Percentiles rank a stretch among this genome's conserved stretches.
Conservation (phyloP, 2,888 invertebrate genomes). For the Hypomecis atomaria region DNA sequence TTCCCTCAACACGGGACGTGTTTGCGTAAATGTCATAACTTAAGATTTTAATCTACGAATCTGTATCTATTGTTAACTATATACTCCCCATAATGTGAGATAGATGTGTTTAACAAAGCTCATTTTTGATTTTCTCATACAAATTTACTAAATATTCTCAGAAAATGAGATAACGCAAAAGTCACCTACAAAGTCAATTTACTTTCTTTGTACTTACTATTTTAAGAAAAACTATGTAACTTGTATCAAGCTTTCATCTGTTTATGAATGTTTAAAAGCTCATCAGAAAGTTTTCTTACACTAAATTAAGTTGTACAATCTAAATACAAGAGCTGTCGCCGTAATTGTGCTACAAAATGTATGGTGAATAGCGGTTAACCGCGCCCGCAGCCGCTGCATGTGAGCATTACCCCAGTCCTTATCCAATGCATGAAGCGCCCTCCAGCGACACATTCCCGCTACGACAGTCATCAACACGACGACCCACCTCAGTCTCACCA, state of each 20-base stretch:
- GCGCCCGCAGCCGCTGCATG: slow-evolving; percentile 46
- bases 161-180: background rate
- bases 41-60: background rate
- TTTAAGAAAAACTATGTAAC: background rate
- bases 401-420: slow-evolving; percentile 55
- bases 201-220: background rate
- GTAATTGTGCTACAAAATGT: slow-evolving; percentile 29
- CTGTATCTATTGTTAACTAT: too few species aligned
- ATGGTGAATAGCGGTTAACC: slow-evolving; percentile 43
- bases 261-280: slow-evolving; percentile 8
- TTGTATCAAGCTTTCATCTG: background rate
- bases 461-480: slow-evolving; percentile 62
- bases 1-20: slow-evolving; percentile 16
- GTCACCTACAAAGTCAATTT: background rate
- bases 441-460: slow-evolving; percentile 51
- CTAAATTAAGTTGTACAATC: slow-evolving; percentile 16
- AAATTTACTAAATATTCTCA: too few species aligned
- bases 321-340: slow-evolving; percentile 26
- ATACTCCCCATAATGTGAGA: too few species aligned
- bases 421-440: slow-evolving; percentile 60
- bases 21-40: slow-evolving; percentile 22
- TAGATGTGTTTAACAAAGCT: too few species aligned
- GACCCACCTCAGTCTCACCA: slow-evolving; percentile 49
- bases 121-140: too few species aligned
- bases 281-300: slow-evolving; percentile 6